These are phyloP conservation scores for Drosophila parvula DNA, from an alignment of 1,140 invertebrate species.

Conservation along the genomic window DNA sequence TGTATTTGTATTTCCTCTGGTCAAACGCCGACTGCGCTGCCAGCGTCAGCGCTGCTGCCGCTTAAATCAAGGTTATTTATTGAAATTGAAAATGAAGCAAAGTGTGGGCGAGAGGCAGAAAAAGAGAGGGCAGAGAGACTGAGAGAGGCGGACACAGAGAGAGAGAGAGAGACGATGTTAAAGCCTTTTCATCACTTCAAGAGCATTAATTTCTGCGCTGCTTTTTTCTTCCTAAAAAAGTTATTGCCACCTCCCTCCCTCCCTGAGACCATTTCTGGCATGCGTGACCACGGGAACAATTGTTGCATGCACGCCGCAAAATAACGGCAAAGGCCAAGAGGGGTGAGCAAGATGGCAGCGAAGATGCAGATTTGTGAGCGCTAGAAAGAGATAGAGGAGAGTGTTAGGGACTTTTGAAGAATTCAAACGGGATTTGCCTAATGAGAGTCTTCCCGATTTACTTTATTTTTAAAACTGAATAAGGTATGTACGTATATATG, in stretches of 20 bases:
- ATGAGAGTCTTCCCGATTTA: not conserved
- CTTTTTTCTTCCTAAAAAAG: conserved; percentile 42
- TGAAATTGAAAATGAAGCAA: conserved; percentile 81
- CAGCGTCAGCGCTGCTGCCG: conserved; percentile 57
- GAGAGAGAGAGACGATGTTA: conserved; percentile 27
- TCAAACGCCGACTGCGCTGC: conserved; percentile 60
- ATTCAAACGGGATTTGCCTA: not conserved
- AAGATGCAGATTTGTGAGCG: conserved; percentile 6
- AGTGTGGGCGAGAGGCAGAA: conserved; percentile 9
- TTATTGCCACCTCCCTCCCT: conserved; percentile 21
- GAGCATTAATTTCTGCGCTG: conserved; percentile 45
- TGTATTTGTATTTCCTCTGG: conserved; percentile 70
- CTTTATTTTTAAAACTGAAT: not conserved
- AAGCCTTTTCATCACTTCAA: conserved; percentile 31
- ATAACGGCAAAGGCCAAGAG: conserved; percentile 9
- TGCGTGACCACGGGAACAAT: conserved; percentile 50
- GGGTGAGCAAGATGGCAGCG: conserved; percentile 6
- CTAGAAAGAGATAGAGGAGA: not conserved
- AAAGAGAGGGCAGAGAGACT: not conserved
- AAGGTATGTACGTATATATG: no score
- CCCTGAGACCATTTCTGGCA: not conserved
- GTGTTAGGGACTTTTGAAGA: not conserved
- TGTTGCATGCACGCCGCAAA: conserved; percentile 69
- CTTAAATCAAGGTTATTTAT: conserved; percentile 83
- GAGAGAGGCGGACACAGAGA: conserved; percentile 8